These are phyloP conservation scores for Oxycera nigricornis DNA, from an alignment of 2,888 invertebrate species.

Conservation along the genomic window DNA sequence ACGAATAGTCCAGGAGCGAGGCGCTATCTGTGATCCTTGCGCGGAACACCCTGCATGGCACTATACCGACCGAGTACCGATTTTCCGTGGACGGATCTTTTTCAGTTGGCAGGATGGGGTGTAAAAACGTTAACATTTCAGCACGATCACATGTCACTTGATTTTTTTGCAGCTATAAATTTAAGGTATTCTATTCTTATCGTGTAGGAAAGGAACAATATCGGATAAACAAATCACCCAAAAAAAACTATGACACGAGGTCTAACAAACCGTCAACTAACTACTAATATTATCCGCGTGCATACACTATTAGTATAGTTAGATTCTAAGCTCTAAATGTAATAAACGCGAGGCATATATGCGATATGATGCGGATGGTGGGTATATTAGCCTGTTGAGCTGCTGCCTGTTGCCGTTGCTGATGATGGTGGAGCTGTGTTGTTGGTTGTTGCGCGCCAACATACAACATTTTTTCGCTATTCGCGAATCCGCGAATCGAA, in stretches of 20 bases:
- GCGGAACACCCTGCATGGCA: too few species aligned
- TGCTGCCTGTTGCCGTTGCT: slow-evolving; percentile 17
- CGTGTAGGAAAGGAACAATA: not conserved
- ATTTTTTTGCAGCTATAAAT: not conserved
- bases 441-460: slow-evolving; percentile 42
- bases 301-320: slow-evolving; percentile 52
- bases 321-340: slow-evolving; percentile 46
- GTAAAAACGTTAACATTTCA: not conserved
- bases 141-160: not conserved
- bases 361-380: slow-evolving; percentile 38
- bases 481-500: slow-evolving; percentile 29
- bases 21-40: too few species aligned
- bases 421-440: slow-evolving; percentile 14
- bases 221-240: slow-evolving; percentile 43
- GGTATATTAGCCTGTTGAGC: slow-evolving; percentile 38
- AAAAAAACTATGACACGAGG: slow-evolving; percentile 51
- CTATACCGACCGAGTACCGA: too few species aligned
- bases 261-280: slow-evolving; percentile 52
- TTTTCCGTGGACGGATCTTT: too few species aligned
- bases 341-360: slow-evolving; percentile 44
- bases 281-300: slow-evolving; percentile 52
- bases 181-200: not conserved
- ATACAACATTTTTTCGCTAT: slow-evolving; percentile 43
- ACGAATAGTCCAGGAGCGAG: too few species aligned
- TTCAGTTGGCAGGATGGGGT: too few species aligned